Evolutionary conservation across 2,797 vertebrate genomes (phyloP).

Genomic region (Brachymystax lenok): DNA sequence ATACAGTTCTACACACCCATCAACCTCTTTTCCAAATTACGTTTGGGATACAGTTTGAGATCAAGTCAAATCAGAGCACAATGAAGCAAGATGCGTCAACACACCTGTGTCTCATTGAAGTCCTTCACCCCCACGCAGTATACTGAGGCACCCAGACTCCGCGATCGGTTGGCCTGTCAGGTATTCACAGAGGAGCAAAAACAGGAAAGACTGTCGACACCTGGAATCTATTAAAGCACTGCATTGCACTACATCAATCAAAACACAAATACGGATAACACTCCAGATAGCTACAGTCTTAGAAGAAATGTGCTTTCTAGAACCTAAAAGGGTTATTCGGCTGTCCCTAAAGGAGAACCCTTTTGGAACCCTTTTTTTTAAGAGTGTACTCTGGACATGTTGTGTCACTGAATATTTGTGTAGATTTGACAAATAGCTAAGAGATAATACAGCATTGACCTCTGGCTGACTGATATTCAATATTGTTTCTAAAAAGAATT

Average conservation of each 20-base stretch:
- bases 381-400: too few relatives aligned
- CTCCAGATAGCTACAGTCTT: background rate
- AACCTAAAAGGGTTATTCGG: too few relatives aligned
- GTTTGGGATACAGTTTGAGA: background rate
- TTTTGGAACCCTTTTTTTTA: too few relatives aligned
- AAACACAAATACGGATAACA: too few relatives aligned
- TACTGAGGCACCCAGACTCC: conserved; percentile 92
- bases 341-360: too few relatives aligned
- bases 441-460: background rate
- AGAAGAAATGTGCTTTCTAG: too few relatives aligned
- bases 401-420: background rate
- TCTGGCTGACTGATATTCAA: conserved; percentile 29
- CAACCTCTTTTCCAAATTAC: background rate
- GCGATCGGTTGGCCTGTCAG: conserved; percentile 91
- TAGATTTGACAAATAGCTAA: background rate
- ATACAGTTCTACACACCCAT: background rate
- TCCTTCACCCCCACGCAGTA: conserved; percentile 98
- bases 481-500: background rate
- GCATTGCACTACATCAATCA: conserved; percentile 37
- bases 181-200: conserved; percentile 55
- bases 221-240: conserved; percentile 60
- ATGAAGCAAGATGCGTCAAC: conserved; percentile 14
- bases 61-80: conserved; percentile 11
- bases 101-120: conserved; percentile 98
- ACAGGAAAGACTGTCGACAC: conserved; percentile 54